Base-by-base conservation (phyloP, 2,113 vertebrate species). In the Hippopotamus amphibius region DNA sequence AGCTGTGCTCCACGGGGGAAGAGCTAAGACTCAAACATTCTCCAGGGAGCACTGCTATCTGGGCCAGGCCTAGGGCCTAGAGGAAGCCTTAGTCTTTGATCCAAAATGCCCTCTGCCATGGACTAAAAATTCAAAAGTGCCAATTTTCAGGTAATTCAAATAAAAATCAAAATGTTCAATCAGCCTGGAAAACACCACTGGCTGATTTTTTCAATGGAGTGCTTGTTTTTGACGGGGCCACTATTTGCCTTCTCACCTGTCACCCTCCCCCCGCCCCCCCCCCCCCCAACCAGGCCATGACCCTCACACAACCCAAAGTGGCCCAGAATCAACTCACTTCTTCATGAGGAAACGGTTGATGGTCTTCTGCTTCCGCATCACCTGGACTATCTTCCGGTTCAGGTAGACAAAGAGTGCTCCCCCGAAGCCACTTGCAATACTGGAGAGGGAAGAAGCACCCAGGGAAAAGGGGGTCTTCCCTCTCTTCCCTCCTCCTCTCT, bases 301-400 rank as follows among this genome's bases (percentile, higher is more conserved):
- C 48, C 77, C 61, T 50, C 26, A 48, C 7, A 11, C 65, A 84
- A 46, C 37, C 65, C 65, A 3, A 10, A 81, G 83, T 24, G 30
- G 50, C 53, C 55, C 46, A 19, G 59, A 72, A 11, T 19, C 69
- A 14, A 99, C 99, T 99, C 97, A 99, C 99, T 99, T 99, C 98
- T 99, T 99, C 99, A 99, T 99, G 96, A 99, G 99, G 98, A 99
- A 99, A 97, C 99, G 99, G 98, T 99, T 99, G 98, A 99, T 99
- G 98, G 99, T 98, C 98, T 99, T 99, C 98, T 99, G 99, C 86
- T 99, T 99, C 96, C 99, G 99, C 98, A 99, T 99, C 98, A 99
- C 99, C 98, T 99, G 99, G 69, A 99, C 99, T 0, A 99, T 99
- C 97, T 99, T 99, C 76, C 99, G 98, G 98, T 99, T 99, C 98